phyloP scores from a whole-genome alignment of 2,888 invertebrate species.

The Pachymerium ferrugineum region DNA sequence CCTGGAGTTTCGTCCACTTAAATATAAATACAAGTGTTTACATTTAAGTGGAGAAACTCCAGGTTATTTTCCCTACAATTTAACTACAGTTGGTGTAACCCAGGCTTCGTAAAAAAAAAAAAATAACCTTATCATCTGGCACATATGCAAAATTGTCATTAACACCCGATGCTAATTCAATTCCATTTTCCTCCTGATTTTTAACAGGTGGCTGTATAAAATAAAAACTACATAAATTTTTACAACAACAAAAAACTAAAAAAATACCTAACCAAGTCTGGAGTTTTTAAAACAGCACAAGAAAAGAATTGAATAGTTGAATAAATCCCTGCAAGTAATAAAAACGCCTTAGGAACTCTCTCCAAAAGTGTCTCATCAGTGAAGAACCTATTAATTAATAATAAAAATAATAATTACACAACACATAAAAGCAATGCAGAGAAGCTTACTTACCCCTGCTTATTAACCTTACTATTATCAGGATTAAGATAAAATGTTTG shows the following conservation, averaged over 20 bases:
- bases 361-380: constrained; percentile 41
- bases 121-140: no score
- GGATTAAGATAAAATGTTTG: constrained; percentile 49
- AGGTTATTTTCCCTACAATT: no score
- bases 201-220: no score
- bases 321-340: constrained; percentile 44
- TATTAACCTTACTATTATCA: constrained; percentile 40
- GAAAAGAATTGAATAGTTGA: constrained; percentile 43
- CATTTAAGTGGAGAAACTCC: no score
- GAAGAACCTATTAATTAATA: constrained; percentile 41
- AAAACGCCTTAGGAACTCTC: constrained; percentile 44
- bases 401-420: not conserved
- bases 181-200: not conserved
- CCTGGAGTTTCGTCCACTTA: no score
- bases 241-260: no score
- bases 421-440: not conserved
- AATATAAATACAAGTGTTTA: no score
- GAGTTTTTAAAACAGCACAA: constrained; percentile 39
- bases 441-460: constrained; percentile 32
- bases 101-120: no score
- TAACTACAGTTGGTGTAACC: no score
- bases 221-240: no score
- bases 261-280: constrained; percentile 33
- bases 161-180: no score
- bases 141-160: no score